Evolutionary conservation across 2,113 vertebrate species (phyloP).

Genomic region (Falcunculus frontatus): DNA sequence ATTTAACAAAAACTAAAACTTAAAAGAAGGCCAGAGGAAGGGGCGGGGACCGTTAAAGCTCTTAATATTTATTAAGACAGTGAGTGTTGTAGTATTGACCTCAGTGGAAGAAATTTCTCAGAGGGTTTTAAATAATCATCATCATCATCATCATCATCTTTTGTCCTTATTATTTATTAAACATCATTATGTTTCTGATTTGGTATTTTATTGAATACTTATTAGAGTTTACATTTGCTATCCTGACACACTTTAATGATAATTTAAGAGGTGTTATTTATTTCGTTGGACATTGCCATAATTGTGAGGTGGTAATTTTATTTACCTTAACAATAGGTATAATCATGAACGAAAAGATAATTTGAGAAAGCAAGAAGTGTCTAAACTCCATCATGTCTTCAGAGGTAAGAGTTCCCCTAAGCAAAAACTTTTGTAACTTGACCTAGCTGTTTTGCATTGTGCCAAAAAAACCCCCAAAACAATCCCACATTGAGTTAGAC

Average conservation of each 20-base stretch:
- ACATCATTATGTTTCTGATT: neutral
- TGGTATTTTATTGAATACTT: neutral
- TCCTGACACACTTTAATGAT: neutral
- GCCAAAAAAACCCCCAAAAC: neutral
- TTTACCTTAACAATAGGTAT: neutral
- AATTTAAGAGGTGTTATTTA: neutral
- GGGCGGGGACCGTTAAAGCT: rapidly evolving
- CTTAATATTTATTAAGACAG: neutral
- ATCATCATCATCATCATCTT: neutral
- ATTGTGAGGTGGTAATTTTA: neutral
- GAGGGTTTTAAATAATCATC: neutral
- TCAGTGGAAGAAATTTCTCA: neutral
- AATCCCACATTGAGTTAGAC: neutral
- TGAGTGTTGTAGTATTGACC: neutral
- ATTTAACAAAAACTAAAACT: neutral
- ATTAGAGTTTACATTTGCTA: neutral
- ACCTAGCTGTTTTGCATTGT: neutral
- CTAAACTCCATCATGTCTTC: neutral
- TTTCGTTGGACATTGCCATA: neutral
- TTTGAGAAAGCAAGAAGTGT: neutral
- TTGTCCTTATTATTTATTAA: neutral
- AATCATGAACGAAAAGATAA: neutral
- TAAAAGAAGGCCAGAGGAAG: rapidly evolving
- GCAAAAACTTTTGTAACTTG: neutral
- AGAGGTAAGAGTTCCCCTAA: neutral